Evolutionary conservation across 1,140 invertebrate genomes (phyloP), one percentile per base, ranked within the genome.

Genomic region (Hylyphantes graminicola): DNA sequence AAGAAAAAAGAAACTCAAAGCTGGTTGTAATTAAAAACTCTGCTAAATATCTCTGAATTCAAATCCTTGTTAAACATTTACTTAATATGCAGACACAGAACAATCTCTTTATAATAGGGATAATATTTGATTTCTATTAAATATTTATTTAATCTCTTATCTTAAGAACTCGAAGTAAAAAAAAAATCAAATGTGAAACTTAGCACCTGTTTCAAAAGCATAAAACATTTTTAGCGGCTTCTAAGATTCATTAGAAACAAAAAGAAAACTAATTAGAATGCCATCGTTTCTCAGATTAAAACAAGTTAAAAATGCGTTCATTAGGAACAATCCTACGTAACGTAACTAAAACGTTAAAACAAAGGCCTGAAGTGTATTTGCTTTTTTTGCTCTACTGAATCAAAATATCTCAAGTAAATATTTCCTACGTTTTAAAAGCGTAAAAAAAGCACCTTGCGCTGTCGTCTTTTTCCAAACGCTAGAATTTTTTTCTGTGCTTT

Each of bases 51-150:
- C 1, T 35, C 35, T 35, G 35, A 35, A 35, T 35, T 35, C 35
- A 35, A 35, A 35, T 35, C 35, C 35, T 59, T 13, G n/a, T 59
- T 59, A 13, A 6, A 59, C n/a, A 59, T 59, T 13, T 59, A 59
- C n/a, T 59, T 59, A 59, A 59, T 13, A 59, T n/a, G 7, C 57
- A 59, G 12, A 59, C 7, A 59, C 2, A 59, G 12, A 59, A 6
- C 5, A 59, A 59, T 5, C 12, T 6, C 35, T 35, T 35, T 35
- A 35, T 35, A 35, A 35, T 35, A 35, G 35, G 17, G 17, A 19
- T 57, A 59, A 74, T 59, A 55, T 74, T 59, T 74, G 51, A 57
- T 59, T 55, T 74, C 21, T 11, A 74, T 74, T 74, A 59, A 74
- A 74, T 48, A 57, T 74, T 59, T 74, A 35, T 74, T 74, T 74